Evolutionary conservation across 2,113 vertebrate species (phyloP), one percentile per base, ranked within the genome.

Genomic region (Ciconia maguari): DNA sequence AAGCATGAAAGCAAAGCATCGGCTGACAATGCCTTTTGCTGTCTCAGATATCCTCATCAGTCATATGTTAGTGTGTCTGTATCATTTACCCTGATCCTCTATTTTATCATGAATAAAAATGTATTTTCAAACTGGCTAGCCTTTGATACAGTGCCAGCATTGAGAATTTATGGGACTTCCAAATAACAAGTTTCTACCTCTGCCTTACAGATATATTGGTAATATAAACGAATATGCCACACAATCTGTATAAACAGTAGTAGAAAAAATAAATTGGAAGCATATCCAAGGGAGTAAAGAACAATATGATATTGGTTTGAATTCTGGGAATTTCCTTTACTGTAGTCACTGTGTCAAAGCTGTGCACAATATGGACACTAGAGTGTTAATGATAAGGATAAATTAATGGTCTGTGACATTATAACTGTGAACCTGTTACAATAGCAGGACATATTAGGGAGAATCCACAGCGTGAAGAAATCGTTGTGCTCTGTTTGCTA

Each of bases 41-140:
- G 74, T 83, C 89, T 88, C 89, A 93, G 89, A 91, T 90, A 90
- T 70, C 87, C 91, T 90, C 93, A 83, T 81, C 88, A 95, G 75
- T 92, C 93, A 66, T 69, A 90, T 44, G 87, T 70, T 91, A 69
- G 49, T 20, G 44, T 13, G n/a, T 9, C 41, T 79, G 74, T 51
- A 83, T 83, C 74, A 80, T 72, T 75, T 87, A 74, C 22, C 20
- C 49, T 83, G 78, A 93, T 94, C 58, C 78, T 90, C 71, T 88
- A 36, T 80, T 95, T 97, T 54, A 77, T 70, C 34, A n/a, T 57
- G 70, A 91, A 89, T 84, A 89, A 87, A 94, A 93, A 93, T 42
- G 30, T 68, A 84, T 92, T 93, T 95, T 93, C 70, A 82, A 76
- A 87, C 62, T 70, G 66, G 55, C 36, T 72, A 69, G 69, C 30